Percentiles rank a stretch among this genome's conserved stretches.
These are phyloP conservation scores for Ormyrus pomaceus DNA, from an alignment of 2,888 invertebrate genomes.

Conservation along the genomic window DNA sequence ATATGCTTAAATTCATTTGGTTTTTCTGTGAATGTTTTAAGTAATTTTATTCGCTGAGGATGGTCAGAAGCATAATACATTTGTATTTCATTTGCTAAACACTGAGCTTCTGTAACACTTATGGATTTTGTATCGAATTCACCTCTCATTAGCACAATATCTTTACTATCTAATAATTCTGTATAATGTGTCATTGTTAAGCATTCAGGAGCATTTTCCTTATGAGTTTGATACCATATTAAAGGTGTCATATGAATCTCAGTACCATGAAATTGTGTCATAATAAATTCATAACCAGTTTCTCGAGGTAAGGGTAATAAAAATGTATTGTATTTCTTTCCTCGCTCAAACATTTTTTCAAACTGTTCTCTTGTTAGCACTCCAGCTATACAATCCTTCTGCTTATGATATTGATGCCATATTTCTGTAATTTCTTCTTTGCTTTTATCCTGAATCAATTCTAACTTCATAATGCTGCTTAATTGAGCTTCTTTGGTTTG, in stretches of 20 bases:
- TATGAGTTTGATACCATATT: slow-evolving; percentile 90
- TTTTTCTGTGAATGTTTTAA: slow-evolving; percentile 82
- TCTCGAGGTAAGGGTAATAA: slow-evolving; percentile 88
- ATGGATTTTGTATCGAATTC: slow-evolving; percentile 89
- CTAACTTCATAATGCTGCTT: slow-evolving; percentile 86
- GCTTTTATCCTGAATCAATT: slow-evolving; percentile 83
- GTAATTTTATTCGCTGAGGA: slow-evolving; percentile 79
- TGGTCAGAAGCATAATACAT: slow-evolving; percentile 87
- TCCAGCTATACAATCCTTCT: slow-evolving; percentile 87
- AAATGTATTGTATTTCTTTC: slow-evolving; percentile 83
- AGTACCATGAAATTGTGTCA: slow-evolving; percentile 85
- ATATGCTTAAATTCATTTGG: slow-evolving; percentile 89
- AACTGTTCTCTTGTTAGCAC: slow-evolving; percentile 81
- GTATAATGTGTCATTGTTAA: slow-evolving; percentile 87
- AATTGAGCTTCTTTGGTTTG: slow-evolving; percentile 73
- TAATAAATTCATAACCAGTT: slow-evolving; percentile 91
- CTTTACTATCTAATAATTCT: slow-evolving; percentile 84
- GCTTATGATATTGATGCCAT: slow-evolving; percentile 88
- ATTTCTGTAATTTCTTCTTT: slow-evolving; percentile 84
- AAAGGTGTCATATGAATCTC: slow-evolving; percentile 90
- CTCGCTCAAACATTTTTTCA: slow-evolving; percentile 78
- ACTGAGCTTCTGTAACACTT: slow-evolving; percentile 88
- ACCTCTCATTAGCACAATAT: slow-evolving; percentile 89
- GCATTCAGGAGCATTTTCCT: slow-evolving; percentile 93
- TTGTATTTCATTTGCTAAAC: slow-evolving; percentile 90